These are phyloP conservation scores for Poicephalus meyeri DNA, from an alignment of 2,113 vertebrate species.

Conservation along the genomic window DNA sequence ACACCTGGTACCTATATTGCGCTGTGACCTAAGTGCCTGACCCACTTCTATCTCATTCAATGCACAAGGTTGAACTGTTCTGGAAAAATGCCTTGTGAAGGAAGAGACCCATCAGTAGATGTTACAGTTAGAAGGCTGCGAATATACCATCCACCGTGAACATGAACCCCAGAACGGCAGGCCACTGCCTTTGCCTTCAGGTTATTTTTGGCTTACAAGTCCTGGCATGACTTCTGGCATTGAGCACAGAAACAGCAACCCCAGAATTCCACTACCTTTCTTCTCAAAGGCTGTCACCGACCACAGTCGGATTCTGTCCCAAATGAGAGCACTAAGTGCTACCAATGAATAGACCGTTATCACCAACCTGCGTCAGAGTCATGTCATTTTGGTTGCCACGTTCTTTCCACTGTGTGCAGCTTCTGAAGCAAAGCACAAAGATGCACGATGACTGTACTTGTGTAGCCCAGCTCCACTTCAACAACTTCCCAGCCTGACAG, in stretches of 20 bases:
- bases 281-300: not conserved
- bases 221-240: not conserved
- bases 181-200: not conserved
- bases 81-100: not conserved
- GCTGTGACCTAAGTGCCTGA: not conserved
- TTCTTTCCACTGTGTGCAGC: conserved; percentile 35
- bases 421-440: conserved; percentile 65
- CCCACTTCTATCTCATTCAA: not conserved
- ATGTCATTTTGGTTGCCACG: not conserved
- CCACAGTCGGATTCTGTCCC: not conserved
- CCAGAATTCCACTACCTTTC: not conserved
- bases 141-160: not conserved
- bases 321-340: not conserved
- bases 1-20: not conserved
- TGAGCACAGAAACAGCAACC: not conserved
- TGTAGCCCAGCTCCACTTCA: not conserved
- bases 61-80: not conserved
- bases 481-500: not conserved
- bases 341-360: not conserved
- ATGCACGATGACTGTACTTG: not conserved
- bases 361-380: conserved; percentile 61
- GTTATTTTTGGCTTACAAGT: not conserved
- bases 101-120: not conserved
- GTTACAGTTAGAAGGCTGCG: not conserved
- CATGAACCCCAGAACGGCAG: not conserved